A percentile compares a stretch with the other conserved stretches of the same genome.
These are phyloP conservation scores for Xestia sexstrigata DNA, from an alignment of 2,888 invertebrate species.

Conservation along the genomic window DNA sequence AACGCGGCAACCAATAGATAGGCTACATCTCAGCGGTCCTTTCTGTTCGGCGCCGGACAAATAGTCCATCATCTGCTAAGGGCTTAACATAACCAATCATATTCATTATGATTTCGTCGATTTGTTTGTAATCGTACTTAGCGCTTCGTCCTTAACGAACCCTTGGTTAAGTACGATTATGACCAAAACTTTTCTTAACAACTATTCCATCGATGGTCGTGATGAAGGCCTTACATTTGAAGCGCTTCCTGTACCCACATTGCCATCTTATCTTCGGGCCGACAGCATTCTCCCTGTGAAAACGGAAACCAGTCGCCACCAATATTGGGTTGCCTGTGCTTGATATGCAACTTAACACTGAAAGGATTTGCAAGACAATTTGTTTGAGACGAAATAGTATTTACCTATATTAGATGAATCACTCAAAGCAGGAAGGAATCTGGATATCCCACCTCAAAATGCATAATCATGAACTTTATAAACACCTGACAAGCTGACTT, in stretches of 20 bases:
- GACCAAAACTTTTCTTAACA: background rate
- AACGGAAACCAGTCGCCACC: background rate
- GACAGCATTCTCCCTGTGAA: background rate
- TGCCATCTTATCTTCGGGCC: background rate
- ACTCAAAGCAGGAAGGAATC: background rate
- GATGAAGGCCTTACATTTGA: slow-evolving; percentile 8
- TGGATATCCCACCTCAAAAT: background rate
- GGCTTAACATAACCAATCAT: background rate
- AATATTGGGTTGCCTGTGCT: background rate
- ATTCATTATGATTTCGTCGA: no score
- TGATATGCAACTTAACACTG: background rate
- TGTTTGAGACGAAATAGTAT: background rate
- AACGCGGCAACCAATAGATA: no score
- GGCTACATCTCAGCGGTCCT: no score
- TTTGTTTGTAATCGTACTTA: no score
- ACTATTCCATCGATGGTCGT: slow-evolving; percentile 56
- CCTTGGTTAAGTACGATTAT: background rate
- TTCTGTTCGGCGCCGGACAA: no score
- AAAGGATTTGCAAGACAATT: no score
- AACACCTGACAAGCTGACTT: background rate
- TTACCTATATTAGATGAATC: background rate
- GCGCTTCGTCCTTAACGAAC: no score
- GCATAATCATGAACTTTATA: background rate
- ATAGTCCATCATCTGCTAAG: background rate
- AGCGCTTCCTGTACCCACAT: background rate